Evolutionary conservation across 2,888 invertebrate genomes (phyloP), one percentile per base, ranked within the genome.

Genomic region (Diogma glabrata): DNA sequence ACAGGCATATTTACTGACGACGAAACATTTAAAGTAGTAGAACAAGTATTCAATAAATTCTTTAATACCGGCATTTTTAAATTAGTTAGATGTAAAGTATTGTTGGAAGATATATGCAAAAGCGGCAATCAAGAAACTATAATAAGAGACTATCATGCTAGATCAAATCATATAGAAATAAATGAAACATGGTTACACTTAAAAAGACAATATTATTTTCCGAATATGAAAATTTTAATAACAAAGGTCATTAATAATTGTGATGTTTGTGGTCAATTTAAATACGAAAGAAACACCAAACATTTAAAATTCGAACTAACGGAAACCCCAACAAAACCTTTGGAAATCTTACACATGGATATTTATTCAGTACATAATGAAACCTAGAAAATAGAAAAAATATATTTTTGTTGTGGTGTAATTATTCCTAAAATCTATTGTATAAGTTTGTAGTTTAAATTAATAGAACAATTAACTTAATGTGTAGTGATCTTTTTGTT

Each of bases 171-270:
- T 28, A 7, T 7, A 28, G 28, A 10, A 28, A 28, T 28, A 28
- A 28, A 28, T 28, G 28, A 28, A 28, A 28, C 28, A 28, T 28
- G 28, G 28, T 28, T 28, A 28, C 28, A 28, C 28, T 10, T 28
- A 28, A 28, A 28, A 28, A 7, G 28, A 28, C 28, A 28, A 28
- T 28, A 28, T 28, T 28, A 28, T 28, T 28, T 28, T 28, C 28
- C 28, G 28, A 28, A 28, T 22, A 52, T 57, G 54, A 56, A 57
- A 45, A 49, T 43, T 8, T 57, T 55, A 47, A 56, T 58, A 19
- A 55, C 52, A 20, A 52, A 56, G 55, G 56, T 51, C 3, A 52
- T 57, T 19, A 57, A 58, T 46, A 52, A 54, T 40, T 57, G 54
- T 14, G 48, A 52, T 19, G 51, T 28, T 30, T 57, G 55, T 20